Evolutionary conservation across 2,797 vertebrate genomes (phyloP), one percentile per base, ranked within the genome.

Genomic region (Rhinophrynus dorsalis): DNA sequence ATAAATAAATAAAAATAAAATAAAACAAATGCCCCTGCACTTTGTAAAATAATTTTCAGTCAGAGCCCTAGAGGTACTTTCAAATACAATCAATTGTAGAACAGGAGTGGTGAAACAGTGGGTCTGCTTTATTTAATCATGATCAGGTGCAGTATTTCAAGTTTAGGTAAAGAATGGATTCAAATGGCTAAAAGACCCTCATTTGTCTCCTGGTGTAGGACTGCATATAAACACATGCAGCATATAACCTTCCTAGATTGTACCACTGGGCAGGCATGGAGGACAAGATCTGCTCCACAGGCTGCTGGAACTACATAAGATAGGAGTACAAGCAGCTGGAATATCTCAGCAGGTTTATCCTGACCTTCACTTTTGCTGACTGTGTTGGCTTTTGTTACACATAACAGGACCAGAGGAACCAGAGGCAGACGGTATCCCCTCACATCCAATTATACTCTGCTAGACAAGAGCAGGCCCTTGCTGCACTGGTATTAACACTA

Each of bases 341-440:
- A 77, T 63, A 82, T 78, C 77, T 80, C 81, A 81, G 76, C 77
- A 68, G 20, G 75, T 74, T 83, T 75, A 42, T 59, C 54, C 44
- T 85, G 81, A 86, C 76, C 80, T 85, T 84, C 76, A 80, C 71
- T 82, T 70, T 30, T 67, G 74, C 63, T 76, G 73, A 66, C 74
- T 78, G 75, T 59, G 65, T 51, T 76, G 74, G 77, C 67, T 83
- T 80, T 80, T 77, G 75, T 80, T 74, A 79, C 76, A 78, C 75
- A 85, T 81, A 81, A 78, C 75, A 60, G 76, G 68, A 75, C 74
- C 78, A 79, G 78, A 78, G 82, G 64, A 82, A 74, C 68, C 65
- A 57, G 75, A 81, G 56, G 74, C 61, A 81, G 67, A 61, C 60
- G 63, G 67, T 24, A 63, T 75, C 80, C 70, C 74, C 77, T 51